These are phyloP conservation scores for Cynodonichthys magdalenae DNA, from an alignment of 2,797 vertebrate genomes.

Conservation along the genomic window DNA sequence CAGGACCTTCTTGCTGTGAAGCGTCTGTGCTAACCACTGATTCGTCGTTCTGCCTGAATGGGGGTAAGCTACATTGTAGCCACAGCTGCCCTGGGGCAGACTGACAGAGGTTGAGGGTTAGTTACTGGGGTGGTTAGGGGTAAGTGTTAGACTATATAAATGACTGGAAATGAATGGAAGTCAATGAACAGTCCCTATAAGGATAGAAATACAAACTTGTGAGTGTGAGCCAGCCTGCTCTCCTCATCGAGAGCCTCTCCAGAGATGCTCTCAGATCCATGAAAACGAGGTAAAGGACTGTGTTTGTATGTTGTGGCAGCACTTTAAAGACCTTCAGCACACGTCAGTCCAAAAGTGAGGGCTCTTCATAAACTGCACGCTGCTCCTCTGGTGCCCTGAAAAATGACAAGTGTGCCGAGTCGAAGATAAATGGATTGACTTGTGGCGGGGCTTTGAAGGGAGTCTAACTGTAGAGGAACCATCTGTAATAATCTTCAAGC, in stretches of 20 bases:
- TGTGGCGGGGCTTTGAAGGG: conserved; percentile 30
- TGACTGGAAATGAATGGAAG: too few relatives aligned
- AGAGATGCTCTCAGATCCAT: conserved; percentile 15
- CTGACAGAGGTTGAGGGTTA: too few relatives aligned
- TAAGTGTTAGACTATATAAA: neutral
- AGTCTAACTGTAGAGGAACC: conserved; percentile 34
- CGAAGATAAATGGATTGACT: conserved; percentile 23
- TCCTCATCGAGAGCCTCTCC: conserved; percentile 52
- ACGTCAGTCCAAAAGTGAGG: conserved; percentile 46
- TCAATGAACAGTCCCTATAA: too few relatives aligned
- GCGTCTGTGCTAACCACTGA: too few relatives aligned
- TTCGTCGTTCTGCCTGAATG: too few relatives aligned
- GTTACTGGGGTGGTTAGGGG: too few relatives aligned
- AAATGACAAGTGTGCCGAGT: conserved; percentile 36
- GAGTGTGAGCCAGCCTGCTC: conserved; percentile 38
- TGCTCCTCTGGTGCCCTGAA: conserved; percentile 30
- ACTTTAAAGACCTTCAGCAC: conserved; percentile 55
- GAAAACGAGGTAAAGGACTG: conserved; percentile 14
- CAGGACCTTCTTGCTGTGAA: too few relatives aligned
- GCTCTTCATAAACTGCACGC: conserved; percentile 43
- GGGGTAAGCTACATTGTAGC: too few relatives aligned
- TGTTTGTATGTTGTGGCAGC: conserved; percentile 39
- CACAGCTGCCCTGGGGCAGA: too few relatives aligned
- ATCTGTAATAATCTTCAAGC: conserved; percentile 31
- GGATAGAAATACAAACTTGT: conserved; percentile 10